These are phyloP conservation scores for Cephalotes varians DNA, from an alignment of 2,888 invertebrate genomes.

Conservation along the genomic window DNA sequence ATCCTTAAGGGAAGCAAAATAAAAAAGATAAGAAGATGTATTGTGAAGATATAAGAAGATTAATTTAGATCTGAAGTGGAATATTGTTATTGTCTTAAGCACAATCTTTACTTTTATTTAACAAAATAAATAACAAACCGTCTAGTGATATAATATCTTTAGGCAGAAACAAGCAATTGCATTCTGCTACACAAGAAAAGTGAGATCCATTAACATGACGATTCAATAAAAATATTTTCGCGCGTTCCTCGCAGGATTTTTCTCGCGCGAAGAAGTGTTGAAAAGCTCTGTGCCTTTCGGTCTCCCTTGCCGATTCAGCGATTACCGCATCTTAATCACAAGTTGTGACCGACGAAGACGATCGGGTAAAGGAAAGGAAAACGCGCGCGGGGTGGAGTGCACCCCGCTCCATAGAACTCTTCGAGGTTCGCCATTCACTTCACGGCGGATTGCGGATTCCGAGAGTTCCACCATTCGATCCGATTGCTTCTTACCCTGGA, in stretches of 20 bases:
- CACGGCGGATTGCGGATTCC: constrained; percentile 83
- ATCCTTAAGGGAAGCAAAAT: not conserved
- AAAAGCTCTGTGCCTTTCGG: constrained; percentile 52
- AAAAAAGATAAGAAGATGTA: not conserved
- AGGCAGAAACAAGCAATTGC: not conserved
- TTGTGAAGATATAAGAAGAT: too few species aligned
- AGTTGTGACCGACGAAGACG: constrained; percentile 64
- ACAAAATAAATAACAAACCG: not conserved
- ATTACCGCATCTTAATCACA: constrained; percentile 76
- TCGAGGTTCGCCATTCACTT: constrained; percentile 81
- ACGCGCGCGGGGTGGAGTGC: constrained; percentile 32
- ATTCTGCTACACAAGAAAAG: not conserved
- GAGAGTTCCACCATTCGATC: constrained; percentile 80
- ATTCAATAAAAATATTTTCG: constrained; percentile 68
- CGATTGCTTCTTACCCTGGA: constrained; percentile 78
- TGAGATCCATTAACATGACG: constrained; percentile 6
- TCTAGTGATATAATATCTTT: not conserved
- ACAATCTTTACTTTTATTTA: not conserved
- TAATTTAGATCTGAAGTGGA: not conserved
- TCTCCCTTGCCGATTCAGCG: constrained; percentile 77
- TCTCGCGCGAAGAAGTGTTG: constrained; percentile 41
- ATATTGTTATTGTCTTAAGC: not conserved
- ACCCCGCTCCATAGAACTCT: constrained; percentile 72
- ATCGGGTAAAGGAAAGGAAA: constrained; percentile 42
- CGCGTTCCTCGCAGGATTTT: constrained; percentile 18